Base-by-base conservation (phyloP, 2,888 invertebrate species). In the Fragum whitleyi region DNA sequence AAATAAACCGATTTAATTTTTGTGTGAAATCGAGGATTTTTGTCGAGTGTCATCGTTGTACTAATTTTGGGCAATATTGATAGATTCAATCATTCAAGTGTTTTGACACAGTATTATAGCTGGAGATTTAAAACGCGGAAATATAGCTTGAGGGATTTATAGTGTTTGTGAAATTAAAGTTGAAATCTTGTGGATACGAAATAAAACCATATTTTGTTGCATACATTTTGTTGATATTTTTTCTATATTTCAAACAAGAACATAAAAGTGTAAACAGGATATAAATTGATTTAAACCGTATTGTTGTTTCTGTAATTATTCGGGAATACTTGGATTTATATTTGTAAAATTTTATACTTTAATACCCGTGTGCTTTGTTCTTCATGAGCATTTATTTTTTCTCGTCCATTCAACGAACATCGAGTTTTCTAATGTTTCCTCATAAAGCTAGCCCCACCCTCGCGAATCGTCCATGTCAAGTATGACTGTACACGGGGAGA, bases 401-500 rank as follows among this genome's bases (percentile, higher is more conserved):
- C 32, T 36, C 9, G 3, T 36, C 32, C 32, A 36, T 6, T 36
- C 23, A 14, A 57, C 57, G 14, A 7, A 57, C 57, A 23, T 14
- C 57, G 21, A 23, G 11, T 21, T 57, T 32, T 32, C 32, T 29
- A 65, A 65, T 65, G 65, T 65, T 9, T 26, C 65, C 42, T 39
- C 42, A 21, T 23, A 65, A 36, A 6, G n/a, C 23, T 26, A 42
- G 42, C 23, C 23, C 65, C 65, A 65, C 23, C 29, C 19, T 42
- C 23, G 36, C 51, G 61, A 67, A 75, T 21, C 73, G 78, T 72
- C 78, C 68, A 82, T 82, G 82, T 82, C 82, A 59, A 68, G 73
- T 78, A 81, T 81, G 87, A 86, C 87, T 28, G 88, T 88, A 14
- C 88, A 88, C 73, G 84, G 86, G 75, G 81, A 78, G 23, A 77